These are phyloP conservation scores for Eupithecia insigniata DNA, from an alignment of 2,888 invertebrate genomes.

Conservation along the genomic window DNA sequence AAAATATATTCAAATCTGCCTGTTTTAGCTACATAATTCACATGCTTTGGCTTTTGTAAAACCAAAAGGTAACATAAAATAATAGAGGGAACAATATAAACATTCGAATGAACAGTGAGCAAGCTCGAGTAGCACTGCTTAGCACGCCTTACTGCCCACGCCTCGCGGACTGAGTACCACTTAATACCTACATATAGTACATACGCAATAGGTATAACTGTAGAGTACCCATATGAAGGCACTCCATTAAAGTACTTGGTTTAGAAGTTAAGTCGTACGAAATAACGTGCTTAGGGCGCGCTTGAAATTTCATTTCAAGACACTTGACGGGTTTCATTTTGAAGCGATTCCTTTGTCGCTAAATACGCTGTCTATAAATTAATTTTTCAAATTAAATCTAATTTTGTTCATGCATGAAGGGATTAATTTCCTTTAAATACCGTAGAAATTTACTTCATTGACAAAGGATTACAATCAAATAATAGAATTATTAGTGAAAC, in stretches of 20 bases:
- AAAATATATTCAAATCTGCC: neutral
- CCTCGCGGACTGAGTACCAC: constrained; percentile 28
- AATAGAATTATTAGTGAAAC: too few species aligned
- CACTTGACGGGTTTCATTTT: constrained; percentile 10
- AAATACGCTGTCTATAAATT: neutral
- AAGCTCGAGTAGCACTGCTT: constrained; percentile 18
- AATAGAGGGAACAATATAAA: neutral
- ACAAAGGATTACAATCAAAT: too few species aligned
- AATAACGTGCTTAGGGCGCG: constrained; percentile 28
- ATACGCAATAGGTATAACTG: neutral
- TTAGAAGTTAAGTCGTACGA: constrained; percentile 32
- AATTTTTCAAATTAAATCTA: neutral
- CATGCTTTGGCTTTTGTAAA: neutral
- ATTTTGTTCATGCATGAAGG: neutral
- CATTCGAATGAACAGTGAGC: constrained; percentile 1
- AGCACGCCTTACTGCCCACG: constrained; percentile 34
- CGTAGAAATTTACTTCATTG: neutral
- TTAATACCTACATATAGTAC: constrained; percentile 9
- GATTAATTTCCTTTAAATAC: neutral
- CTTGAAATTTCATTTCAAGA: constrained; percentile 2
- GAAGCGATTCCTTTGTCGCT: neutral
- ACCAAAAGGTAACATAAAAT: constrained; percentile 22
- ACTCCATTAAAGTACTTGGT: constrained; percentile 7
- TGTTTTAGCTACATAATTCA: neutral
- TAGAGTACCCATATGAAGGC: neutral